Evolutionary conservation across 1,140 invertebrate species (phyloP).

Genomic region (Drosophila kohkoa): DNA sequence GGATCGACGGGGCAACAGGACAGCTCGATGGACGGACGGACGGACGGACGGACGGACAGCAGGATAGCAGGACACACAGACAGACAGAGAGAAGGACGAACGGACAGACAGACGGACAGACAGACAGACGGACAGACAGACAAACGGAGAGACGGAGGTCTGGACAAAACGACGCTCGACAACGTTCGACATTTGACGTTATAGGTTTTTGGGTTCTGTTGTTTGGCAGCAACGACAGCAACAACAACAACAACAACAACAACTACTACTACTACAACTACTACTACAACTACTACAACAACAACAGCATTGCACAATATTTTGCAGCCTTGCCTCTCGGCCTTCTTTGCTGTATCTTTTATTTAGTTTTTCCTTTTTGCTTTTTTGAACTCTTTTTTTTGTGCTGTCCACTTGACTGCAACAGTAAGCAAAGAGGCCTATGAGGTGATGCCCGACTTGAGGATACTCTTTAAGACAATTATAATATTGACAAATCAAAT

Average conservation of each 20-base stretch:
- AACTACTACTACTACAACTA: not conserved
- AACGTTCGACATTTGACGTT: conserved; percentile 77
- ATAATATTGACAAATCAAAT: no score
- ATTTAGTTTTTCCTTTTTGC: conserved; percentile 43
- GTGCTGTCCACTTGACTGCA: conserved; percentile 70
- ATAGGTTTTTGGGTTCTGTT: conserved; percentile 61
- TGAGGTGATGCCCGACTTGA: no score
- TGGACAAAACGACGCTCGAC: conserved; percentile 51
- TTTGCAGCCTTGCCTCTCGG: conserved; percentile 36
- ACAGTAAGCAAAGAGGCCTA: conserved; percentile 15
- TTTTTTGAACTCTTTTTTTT: conserved; percentile 22
- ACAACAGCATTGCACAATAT: conserved; percentile 68
- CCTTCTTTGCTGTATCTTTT: conserved; percentile 16
- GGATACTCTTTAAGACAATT: conserved; percentile 15
- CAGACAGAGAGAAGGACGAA: conserved; percentile 2
- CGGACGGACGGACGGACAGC: not conserved
- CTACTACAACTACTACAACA: no score
- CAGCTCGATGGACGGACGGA: not conserved
- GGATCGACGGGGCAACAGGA: not conserved
- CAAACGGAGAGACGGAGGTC: conserved; percentile 1
- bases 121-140: conserved; percentile 6
- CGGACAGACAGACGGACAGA: conserved; percentile 29
- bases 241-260: not conserved
- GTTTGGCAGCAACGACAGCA: conserved; percentile 62
- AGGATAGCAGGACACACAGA: not conserved